A percentile compares a stretch with the other conserved stretches of the same genome.
Evolutionary conservation across 1,140 invertebrate species (phyloP).

Genomic region (Dendroctonus ponderosae): DNA sequence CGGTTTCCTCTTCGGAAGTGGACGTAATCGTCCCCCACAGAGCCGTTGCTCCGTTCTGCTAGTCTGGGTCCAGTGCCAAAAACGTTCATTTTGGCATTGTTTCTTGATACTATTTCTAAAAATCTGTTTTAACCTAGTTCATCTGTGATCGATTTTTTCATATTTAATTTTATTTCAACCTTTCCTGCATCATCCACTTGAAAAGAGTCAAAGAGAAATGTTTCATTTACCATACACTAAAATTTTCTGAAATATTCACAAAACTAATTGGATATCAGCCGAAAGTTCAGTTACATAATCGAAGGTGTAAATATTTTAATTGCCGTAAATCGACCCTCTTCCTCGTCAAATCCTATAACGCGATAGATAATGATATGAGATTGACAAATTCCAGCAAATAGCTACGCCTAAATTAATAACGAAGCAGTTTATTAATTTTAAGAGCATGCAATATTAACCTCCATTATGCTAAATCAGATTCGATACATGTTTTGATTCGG

Average conservation of each 20-base stretch:
- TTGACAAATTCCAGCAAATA: too few relatives aligned
- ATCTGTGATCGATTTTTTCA: not conserved
- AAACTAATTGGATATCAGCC: too few relatives aligned
- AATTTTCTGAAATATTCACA: too few relatives aligned
- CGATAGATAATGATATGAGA: too few relatives aligned
- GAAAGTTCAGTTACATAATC: too few relatives aligned
- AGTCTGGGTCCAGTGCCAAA: slow-evolving; percentile 29
- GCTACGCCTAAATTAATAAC: too few relatives aligned
- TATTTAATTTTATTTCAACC: not conserved
- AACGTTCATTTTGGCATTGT: slow-evolving; percentile 26
- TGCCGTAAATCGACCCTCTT: too few relatives aligned
- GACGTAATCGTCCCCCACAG: slow-evolving; percentile 29
- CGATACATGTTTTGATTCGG: slow-evolving; percentile 10
- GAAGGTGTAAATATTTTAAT: too few relatives aligned
- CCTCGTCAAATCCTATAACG: too few relatives aligned
- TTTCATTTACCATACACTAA: too few relatives aligned
- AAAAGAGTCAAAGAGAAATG: too few relatives aligned
- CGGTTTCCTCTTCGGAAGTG: slow-evolving; percentile 26
- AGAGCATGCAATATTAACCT: slow-evolving; percentile 9
- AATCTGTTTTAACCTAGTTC: slow-evolving; percentile 3
- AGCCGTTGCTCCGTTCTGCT: slow-evolving; percentile 25
- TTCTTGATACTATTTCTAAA: slow-evolving; percentile 20
- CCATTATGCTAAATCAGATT: slow-evolving; percentile 8
- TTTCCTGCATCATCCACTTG: not conserved
- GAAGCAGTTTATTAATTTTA: not conserved